Evolutionary conservation across 2,797 vertebrate species (phyloP), one percentile per base, ranked within the genome.

Genomic region (Myotis pilosus): DNA sequence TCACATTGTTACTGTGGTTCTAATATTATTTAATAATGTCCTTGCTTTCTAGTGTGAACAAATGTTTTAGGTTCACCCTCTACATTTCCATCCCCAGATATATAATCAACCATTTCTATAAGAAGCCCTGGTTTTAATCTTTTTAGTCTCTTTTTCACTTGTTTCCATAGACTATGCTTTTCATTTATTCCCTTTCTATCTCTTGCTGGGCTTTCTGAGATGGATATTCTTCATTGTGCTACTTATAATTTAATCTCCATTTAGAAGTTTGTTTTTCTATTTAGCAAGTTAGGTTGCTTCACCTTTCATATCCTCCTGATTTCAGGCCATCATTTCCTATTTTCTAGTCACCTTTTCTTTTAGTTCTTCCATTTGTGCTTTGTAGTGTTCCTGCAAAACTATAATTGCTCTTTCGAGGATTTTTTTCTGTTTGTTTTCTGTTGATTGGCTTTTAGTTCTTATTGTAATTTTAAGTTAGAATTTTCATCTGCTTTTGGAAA

Each of bases 401-500:
- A 13, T 36, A 74, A 86, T 22, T 69, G 9, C 12, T 80, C 41
- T 82, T 80, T 92, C 49, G 53, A 86, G 28, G 13, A 49, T 85
- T 85, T 62, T n/a, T 79, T 88, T 69, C 44, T 78, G 7, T 62
- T 72, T 47, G n/a, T 76, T 85, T 95, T 81, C 71, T 81, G 53
- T 83, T 62, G 44, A 55, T 62, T 51, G 22, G 25, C 30, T 91
- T 95, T 91, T 38, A 66, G 55, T 68, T 64, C 33, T 86, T 83
- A 19, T 41, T 68, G 5, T 36, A 85, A 72, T 5, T 16, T 41
- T 78, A 89, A 84, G 15, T 87, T 87, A 53, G 22, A 80, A 75
- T 66, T 92, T 88, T 90, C 33, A 72, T 33, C 53, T 90, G 47
- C 22, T 82, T 91, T 91, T 74, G 28, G 60, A 92, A 91, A 53